Evolutionary conservation across 2,113 vertebrate genomes (phyloP), one percentile per base, ranked within the genome.

Genomic region (Oxyura jamaicensis): DNA sequence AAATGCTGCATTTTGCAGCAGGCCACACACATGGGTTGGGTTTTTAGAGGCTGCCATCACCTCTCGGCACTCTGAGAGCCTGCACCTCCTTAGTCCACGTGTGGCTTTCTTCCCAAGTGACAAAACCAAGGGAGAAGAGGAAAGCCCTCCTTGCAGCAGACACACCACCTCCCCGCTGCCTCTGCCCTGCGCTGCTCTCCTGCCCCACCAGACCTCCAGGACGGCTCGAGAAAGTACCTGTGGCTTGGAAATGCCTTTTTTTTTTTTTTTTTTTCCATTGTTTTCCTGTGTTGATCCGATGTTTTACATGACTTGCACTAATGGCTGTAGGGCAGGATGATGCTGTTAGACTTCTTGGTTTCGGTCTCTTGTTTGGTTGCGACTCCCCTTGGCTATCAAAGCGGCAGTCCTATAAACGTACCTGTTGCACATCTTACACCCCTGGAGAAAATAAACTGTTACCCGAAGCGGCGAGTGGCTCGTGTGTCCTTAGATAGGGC

Each of bases 241-340:
- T 93, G 95, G 92, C 95, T 89, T 93, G 94, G 90, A 96, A 90
- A 88, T 68, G 59, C 83, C 86, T 62, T 66, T 80, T 35, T 12
- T 48, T 21, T 20, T 46, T 46, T 20, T 44, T 20, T 46, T 20
- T 65, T 11, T 4, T 4, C 3, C 44, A 2, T 62, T 90, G 83
- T 94, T 96, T 84, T 92, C 75, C 63, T 94, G 78, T 67, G 90
- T 97, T 85, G 80, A 95, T 91, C 86, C 3, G 7, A 93, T 84
- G 83, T 93, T 95, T 95, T 87, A 95, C 73, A 92, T 92, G 84
- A 96, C 94, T 97, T 96, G 97, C 95, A 96, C 95, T 96, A 95
- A 93, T 95, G 58, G 66, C 94, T 94, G 90, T 94, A 95, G 94
- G 86, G 87, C 90, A 93, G 91, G 68, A 93, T 83, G 68, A 93